A percentile compares a stretch with the other conserved stretches of the same genome.
Evolutionary conservation across 1,140 invertebrate genomes (phyloP).

Genomic region (Oedothorax gibbosus): DNA sequence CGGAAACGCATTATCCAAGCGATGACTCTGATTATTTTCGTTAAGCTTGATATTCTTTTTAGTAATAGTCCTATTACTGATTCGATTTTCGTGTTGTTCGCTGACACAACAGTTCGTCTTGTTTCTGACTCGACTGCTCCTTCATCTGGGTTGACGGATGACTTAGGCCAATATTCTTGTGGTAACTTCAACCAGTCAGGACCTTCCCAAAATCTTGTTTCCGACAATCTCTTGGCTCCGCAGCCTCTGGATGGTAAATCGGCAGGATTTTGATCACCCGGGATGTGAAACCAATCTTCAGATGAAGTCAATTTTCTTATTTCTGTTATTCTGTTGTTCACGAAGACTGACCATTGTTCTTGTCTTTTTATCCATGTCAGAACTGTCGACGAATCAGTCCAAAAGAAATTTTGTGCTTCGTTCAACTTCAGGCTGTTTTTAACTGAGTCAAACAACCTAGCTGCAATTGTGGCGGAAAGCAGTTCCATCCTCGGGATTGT

Average conservation of each 20-base stretch:
- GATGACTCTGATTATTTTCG: too few relatives aligned
- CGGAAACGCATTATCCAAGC: neutral
- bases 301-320: constrained; percentile 11
- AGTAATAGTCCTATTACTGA: too few relatives aligned
- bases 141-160: constrained; percentile 6
- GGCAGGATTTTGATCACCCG: constrained; percentile 15
- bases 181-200: constrained; percentile 4
- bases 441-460: constrained; percentile 19
- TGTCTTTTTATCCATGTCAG: constrained; percentile 12
- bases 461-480: neutral
- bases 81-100: too few relatives aligned
- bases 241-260: constrained; percentile 21
- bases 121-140: constrained; percentile 11
- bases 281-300: constrained; percentile 23
- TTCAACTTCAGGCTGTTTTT: neutral
- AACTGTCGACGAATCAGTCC: constrained; percentile 42
- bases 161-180: constrained; percentile 21
- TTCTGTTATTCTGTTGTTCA: constrained; percentile 23
- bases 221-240: neutral
- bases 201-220: constrained; percentile 1
- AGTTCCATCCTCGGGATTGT: neutral
- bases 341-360: constrained; percentile 17
- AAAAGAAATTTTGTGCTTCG: constrained; percentile 14
- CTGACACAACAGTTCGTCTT: neutral
- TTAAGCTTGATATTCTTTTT: too few relatives aligned